Evolutionary conservation across 2,888 invertebrate genomes (phyloP), one percentile per base, ranked within the genome.

Genomic region (Oscheius sp.): DNA sequence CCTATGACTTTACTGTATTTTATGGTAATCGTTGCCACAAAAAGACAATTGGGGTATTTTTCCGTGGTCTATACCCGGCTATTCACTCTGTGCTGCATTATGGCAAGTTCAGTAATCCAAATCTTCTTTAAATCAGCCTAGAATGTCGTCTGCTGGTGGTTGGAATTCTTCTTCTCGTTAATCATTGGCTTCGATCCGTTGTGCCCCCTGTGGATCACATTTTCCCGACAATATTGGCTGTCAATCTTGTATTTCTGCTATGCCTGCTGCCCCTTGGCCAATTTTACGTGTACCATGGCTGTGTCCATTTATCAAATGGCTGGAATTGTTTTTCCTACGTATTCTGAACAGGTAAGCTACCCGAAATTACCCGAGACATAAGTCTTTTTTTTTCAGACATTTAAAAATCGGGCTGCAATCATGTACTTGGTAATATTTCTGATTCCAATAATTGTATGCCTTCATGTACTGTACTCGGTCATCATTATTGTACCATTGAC

Each of bases 221-320:
- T 61, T 45, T 61, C 61, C 23, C n/a, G 21, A 3, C n/a, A 41
- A 43, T 43, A 43, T 21, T 61, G 45, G 43, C 43, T 61, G n/a
- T 43, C 61, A 1, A 23, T 61, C 18, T 6, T 21, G 18, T 61
- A 61, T 21, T 61, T 41, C 23, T 21, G n/a, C n/a, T 61, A 61
- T 18, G n/a, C 61, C 23, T 43, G 41, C 21, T 61, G 18, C 43
- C 61, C 61, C 43, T 12, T 61, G 18, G 61, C 43, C 43, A 43
- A 18, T 43, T 61, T 61, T 18, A n/a, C 43, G 1, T 43, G 43
- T 43, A 43, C 43, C n/a, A 43, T 18, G 6, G 61, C 61, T 9
- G 41, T 61, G 3, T 61, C 61, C 23, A 16, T 61, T 41, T 61
- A 61, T 61, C 61, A 61, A 13, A 61, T 61, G 61, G 18, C 45